Evolutionary conservation across 1,140 invertebrate species (phyloP), one percentile per base, ranked within the genome.

Genomic region (Drosophila tristis): DNA sequence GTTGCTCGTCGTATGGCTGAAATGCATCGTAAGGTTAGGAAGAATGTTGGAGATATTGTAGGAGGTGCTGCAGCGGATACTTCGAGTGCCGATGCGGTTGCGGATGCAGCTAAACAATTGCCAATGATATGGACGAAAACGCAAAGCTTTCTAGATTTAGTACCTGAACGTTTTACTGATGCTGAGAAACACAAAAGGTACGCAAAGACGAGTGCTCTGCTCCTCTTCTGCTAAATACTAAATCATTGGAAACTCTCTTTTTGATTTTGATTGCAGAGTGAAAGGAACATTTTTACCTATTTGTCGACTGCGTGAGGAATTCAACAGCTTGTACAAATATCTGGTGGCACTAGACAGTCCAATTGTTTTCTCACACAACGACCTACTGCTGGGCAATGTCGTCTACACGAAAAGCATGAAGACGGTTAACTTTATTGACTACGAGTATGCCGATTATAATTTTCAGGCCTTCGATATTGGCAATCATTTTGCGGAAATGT

Each of bases 401-500:
- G 95, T 99, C 56, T 96, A 96, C 87, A 95, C 97, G 84, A 92
- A 95, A 87, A 93, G 94, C 63, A 94, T 94, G 82, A 93, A 95
- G 77, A 93, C 93, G 74, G 95, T 99, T 4, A 95, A 95, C 20
- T 99, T 99, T 92, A 99, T 99, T 82, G 99, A 99, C 93, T 99
- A 97, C 93, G 99, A 99, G 92, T 99, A 99, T 93, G 96, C 97
- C 6, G 96, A 94, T 64, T 96, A 96, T 80, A 99, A 99, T 93
- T 98, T 97, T 93, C 97, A 98, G 92, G 96, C 97, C 1, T 99
- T 95, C 93, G 99, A 99, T 93, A 98, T 99, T 92, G 98, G 96
- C 13, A 99, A 99, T 94, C 98, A 99, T 94, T 99, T 99, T 94
- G 96, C 96, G 85, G 98, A 99, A 94, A 99, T 98, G 94, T 97